Evolutionary conservation across 2,888 invertebrate genomes (phyloP), one percentile per base, ranked within the genome.

Genomic region (Trichogramma dendrolimi): DNA sequence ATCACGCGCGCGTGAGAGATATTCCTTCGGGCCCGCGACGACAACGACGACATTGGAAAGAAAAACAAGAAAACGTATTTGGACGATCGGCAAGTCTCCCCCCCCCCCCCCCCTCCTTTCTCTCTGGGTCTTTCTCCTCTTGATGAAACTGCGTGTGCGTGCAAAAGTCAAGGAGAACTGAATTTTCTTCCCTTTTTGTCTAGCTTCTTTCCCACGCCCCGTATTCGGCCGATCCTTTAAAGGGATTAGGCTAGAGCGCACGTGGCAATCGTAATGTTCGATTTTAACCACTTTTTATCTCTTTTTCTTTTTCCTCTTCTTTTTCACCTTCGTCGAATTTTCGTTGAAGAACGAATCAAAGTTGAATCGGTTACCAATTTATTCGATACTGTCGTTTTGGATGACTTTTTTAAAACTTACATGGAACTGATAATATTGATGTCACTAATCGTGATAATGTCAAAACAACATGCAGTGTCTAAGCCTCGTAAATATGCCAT

Each of bases 211-310:
- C 27, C 3, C 27, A 27, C 3, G 43, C n/a, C n/a, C 44, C 43
- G 11, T 14, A 5, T 5, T 27, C 14, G 44, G 10, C 5, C 53
- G 60, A 51, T 62, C 60, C 61, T 65, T 63, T 61, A 63, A 65
- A 61, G 61, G 65, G 63, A 65, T 65, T 65, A 65, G 61, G 59
- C 52, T 53, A 50, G 63, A 50, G 57, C 62, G 63, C 59, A 61
- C 59, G 52, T 50, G 53, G 59, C 59, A 61, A 65, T 61, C 61
- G 54, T 63, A 63, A 65, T 63, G 59, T 51, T 39, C 42, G 62
- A 65, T 62, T 52, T 58, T 61, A 59, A 58, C 60, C 58, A 56
- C 51, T 53, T 60, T 60, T 63, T 51, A 39, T 46, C 50, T 44
- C 7, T 1, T 4, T 50, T 58, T 8, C 6, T 39, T 48, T 40